Base-by-base conservation (phyloP, 2,888 invertebrate species). In the Caenorhabditis sulstoni region DNA sequence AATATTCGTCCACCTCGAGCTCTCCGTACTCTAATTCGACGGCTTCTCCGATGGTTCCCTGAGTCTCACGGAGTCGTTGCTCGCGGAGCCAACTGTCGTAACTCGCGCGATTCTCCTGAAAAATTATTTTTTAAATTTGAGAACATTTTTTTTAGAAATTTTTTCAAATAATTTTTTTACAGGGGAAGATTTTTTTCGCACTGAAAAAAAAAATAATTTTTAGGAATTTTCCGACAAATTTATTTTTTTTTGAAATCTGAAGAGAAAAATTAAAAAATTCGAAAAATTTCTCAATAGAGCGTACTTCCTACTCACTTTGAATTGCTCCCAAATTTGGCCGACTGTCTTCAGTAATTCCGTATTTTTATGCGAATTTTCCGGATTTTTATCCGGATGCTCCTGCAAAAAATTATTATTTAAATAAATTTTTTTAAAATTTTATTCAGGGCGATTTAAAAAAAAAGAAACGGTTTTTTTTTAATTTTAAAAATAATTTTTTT, bases 31-130 rank as follows among this genome's bases (percentile, higher is more conserved):
- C 71, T 39, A 84, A 66, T 44, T 82, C 82, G 37, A 85, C 80
- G 29, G 55, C 57, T 59, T 87, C 83, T 8, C 79, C 85, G 50
- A 88, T 83, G 11, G 85, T 81, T 61, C 87, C 85, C 49, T 82
- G 81, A 4, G 73, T 70, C 49, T 85, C 85, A 4, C 88, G 85
- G 8, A 89, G 78, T 29, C 76, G 74, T 64, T 89, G 89, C 68
- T 89, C 89, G 16, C 85, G 78, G 12, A 89, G 79, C 89, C 89
- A 89, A 64, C 65, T 68, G 45, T 85, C 82, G 84, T 85, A 85
- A n/a, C n/a, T 47, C 14, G 49, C 9, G 9, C 71, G 62, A 14
- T 62, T 64, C 9, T 64, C 57, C 64, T 68, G 50, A 14, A 29
- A 29, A 29, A 29, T 7, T 5, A 29, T 29, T 29, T 29, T 29